Base-by-base conservation (phyloP, 2,113 vertebrate species). In the Muntiacus muntjak region DNA sequence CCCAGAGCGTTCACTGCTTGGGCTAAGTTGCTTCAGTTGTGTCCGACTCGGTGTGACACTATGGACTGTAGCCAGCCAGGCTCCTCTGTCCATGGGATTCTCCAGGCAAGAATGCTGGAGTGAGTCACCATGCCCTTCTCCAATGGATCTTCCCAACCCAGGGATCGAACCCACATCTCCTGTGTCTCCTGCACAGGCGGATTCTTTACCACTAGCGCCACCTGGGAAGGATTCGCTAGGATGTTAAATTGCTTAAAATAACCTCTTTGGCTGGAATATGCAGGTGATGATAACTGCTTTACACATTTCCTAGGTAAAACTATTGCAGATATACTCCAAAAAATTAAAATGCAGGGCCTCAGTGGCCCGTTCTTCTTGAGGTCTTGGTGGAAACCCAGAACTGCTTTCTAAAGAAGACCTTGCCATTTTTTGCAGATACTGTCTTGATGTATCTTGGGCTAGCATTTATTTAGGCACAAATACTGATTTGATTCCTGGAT, bases 191-290 rank as follows among this genome's bases (percentile, higher is more conserved):
- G n/a, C n/a, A 23, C 1, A 1, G 64, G 64, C 0, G 1, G 19
- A 9, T 71, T 71, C 19, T 71, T 71, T 36, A 21, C 64, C 64
- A 71, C 64, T 36, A 36, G 64, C 3, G 1, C n/a, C n/a, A 71
- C n/a, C 17, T 71, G 64, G n/a, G n/a, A 71, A 36, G n/a, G 60
- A 23, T 91, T 87, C 19, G 64, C 40, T 28, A 95, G 50, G 47
- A 96, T 92, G 71, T 89, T 67, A 47, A 58, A 86, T 82, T 92
- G 90, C 30, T 95, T 93, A 84, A 95, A 93, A 93, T 76, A 58
- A 52, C 54, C 21, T 67, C 16, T 90, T 78, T 78, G n/a, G 21
- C 43, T 55, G 9, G 88, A 54, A 14, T n/a, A 50, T 36, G 15
- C n/a, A 95, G 85, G 58, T 96, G 64, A n/a, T 74, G 40, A 83